Conservation (phyloP, 2,888 invertebrate species). For the Subacronicta megacephala region DNA sequence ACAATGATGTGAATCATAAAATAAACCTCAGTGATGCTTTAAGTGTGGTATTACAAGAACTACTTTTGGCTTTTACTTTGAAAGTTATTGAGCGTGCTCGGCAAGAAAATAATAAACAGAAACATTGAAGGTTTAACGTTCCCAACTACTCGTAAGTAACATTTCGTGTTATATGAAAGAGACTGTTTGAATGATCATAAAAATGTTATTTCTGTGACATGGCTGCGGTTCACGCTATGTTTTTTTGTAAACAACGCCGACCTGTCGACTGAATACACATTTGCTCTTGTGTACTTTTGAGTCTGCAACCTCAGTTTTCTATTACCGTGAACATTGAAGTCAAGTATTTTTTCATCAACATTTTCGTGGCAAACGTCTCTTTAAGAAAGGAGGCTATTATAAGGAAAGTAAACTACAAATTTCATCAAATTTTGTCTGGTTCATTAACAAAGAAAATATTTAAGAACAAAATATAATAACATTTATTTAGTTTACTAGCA, state of each 20-base stretch:
- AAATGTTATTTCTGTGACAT: slow-evolving; percentile 62
- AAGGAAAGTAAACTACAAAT: not conserved
- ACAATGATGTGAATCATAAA: slow-evolving; percentile 21
- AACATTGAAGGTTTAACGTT: slow-evolving; percentile 53
- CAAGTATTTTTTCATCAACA: slow-evolving; percentile 21
- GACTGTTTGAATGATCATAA: slow-evolving; percentile 55
- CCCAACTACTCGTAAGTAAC: slow-evolving; percentile 49
- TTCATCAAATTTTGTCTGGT: slow-evolving; percentile 6
- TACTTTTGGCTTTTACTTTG: slow-evolving; percentile 38
- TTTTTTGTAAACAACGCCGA: slow-evolving; percentile 55
- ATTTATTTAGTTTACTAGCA: slow-evolving; percentile 39
- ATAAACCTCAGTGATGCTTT: slow-evolving; percentile 9
- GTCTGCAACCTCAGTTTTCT: slow-evolving; percentile 41
- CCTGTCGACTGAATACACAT: slow-evolving; percentile 45
- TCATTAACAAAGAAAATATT: slow-evolving; percentile 27
- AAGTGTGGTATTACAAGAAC: slow-evolving; percentile 19
- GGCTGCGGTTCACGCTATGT: slow-evolving; percentile 48
- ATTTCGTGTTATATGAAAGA: slow-evolving; percentile 55
- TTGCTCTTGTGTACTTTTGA: slow-evolving; percentile 42
- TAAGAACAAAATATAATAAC: slow-evolving; percentile 25
- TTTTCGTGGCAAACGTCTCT: slow-evolving; percentile 27
- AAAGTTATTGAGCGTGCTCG: slow-evolving; percentile 34
- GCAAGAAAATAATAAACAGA: slow-evolving; percentile 51
- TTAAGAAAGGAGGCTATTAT: slow-evolving; percentile 8
- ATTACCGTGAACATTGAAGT: slow-evolving; percentile 44